Evolutionary conservation across 2,797 vertebrate genomes (phyloP), one percentile per base, ranked within the genome.

Genomic region (Macropus fuliginosus): DNA sequence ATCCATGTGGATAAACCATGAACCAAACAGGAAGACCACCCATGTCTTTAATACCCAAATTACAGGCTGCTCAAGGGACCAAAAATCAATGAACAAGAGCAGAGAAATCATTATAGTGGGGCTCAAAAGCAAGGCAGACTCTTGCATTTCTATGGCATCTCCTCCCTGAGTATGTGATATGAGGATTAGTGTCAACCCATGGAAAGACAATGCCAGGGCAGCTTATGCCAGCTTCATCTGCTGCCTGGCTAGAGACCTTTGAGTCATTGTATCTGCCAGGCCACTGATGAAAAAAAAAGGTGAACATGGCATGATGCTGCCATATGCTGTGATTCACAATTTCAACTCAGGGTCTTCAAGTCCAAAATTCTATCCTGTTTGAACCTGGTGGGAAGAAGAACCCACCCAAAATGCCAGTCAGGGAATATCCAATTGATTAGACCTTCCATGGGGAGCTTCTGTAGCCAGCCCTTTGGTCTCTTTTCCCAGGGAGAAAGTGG

Each of bases 311-410:
- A 54, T 66, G 93, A 91, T 97, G 96, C 90, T 96, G 95, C 96
- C 95, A 97, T 91, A 96, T 92, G 57, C 62, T 96, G 10, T 95
- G 95, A 92, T 97, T 28, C 28, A 92, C 54, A 34, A 96, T 21
- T 87, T 95, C 56, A 92, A 90, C 14, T 94, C 93, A 13, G 95
- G 94, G 28, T 97, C 95, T 59, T 93, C 28, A 54, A 95, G 55
- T 90, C 50, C 57, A 95, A 95, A 13, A 97, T 87, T 0, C 52
- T 52, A 96, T 62, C 59, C 96, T 97, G 34, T 96, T 93, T 27
- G 96, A 96, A 46, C 95, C 97, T 9, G 94, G 96, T 34, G 97
- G 97, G 94, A 95, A 97, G 59, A 97, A 97, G 56, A 97, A 96
- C 40, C 96, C 97, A 10, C 94, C 96, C 91, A 96, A 66, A 57